Percentiles rank a stretch among this genome's conserved stretches.
phyloP scores from a whole-genome alignment of 1,140 invertebrate genomes.

The Potamilus streckersoni region DNA sequence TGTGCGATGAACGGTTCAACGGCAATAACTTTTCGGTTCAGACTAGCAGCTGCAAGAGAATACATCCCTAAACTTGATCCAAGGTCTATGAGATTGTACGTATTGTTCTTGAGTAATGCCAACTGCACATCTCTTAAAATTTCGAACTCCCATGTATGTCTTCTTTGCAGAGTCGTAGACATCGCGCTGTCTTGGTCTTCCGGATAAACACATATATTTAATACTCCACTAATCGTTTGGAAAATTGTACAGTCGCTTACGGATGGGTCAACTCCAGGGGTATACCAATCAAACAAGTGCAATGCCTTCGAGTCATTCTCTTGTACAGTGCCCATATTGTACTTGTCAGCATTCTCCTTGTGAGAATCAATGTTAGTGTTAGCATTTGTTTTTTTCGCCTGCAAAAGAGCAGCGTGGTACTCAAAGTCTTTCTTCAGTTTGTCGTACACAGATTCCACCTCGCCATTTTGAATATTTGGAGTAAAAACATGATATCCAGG shows the following conservation, averaged over 20 bases:
- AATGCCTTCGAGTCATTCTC: background rate
- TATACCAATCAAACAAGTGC: background rate
- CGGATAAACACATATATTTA: conserved; percentile 14
- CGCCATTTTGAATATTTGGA: no score
- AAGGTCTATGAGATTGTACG: conserved; percentile 10
- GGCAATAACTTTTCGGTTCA: conserved; percentile 3
- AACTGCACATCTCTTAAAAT: conserved; percentile 4
- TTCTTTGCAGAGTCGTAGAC: conserved; percentile 1
- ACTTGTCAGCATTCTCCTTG: no score
- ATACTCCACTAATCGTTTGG: background rate
- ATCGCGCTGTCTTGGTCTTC: conserved; percentile 1
- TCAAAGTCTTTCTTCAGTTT: no score
- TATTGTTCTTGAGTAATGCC: background rate
- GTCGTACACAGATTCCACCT: no score
- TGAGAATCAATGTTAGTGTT: no score
- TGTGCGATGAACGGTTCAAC: conserved; percentile 9
- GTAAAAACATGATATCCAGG: no score
- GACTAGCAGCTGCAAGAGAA: conserved; percentile 9
- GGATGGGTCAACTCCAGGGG: no score
- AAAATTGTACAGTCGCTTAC: background rate
- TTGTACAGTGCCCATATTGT: no score
- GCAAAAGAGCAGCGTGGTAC: no score
- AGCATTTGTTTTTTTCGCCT: no score
- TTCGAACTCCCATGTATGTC: conserved; percentile 9
- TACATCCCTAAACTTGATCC: conserved; percentile 13